These are phyloP conservation scores for Cyclina sinensis DNA, from an alignment of 1,140 invertebrate genomes.

Conservation along the genomic window DNA sequence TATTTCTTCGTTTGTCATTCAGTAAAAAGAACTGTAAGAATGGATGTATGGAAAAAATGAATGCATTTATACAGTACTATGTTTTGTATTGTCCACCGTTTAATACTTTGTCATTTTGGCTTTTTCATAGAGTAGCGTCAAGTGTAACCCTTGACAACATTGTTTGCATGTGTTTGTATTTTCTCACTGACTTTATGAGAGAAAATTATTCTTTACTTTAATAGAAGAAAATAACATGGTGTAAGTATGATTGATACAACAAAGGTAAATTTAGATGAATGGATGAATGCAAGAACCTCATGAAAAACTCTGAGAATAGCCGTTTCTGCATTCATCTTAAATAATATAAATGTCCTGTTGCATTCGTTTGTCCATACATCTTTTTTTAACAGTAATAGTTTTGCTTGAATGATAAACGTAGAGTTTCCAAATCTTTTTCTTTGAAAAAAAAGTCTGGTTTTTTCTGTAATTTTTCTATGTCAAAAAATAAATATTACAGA, in stretches of 20 bases:
- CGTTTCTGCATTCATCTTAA: slow-evolving; percentile 2
- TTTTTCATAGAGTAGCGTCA: slow-evolving; percentile 60
- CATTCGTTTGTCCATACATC: slow-evolving; percentile 68
- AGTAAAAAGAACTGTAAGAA: slow-evolving; percentile 37
- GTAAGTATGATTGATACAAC: not conserved
- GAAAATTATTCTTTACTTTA: slow-evolving; percentile 13
- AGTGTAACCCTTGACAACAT: slow-evolving; percentile 36
- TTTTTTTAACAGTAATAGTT: slow-evolving; percentile 15
- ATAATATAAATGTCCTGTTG: not conserved
- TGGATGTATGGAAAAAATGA: slow-evolving; percentile 80
- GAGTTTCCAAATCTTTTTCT: no score
- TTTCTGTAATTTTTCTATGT: no score
- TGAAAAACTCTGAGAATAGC: not conserved
- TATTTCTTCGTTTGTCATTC: slow-evolving; percentile 22
- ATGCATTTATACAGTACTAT: slow-evolving; percentile 65
- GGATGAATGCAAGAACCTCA: not conserved
- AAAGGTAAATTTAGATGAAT: not conserved
- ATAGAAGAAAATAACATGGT: slow-evolving; percentile 9
- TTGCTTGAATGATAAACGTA: not conserved
- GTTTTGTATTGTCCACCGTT: slow-evolving; percentile 61
- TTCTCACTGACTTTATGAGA: not conserved
- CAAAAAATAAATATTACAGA: no score
- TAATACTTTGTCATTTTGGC: slow-evolving; percentile 58
- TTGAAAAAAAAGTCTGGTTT: no score
- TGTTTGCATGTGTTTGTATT: slow-evolving; percentile 64